Evolutionary conservation across 1,140 invertebrate genomes (phyloP).

Genomic region (Chironomus tepperi): DNA sequence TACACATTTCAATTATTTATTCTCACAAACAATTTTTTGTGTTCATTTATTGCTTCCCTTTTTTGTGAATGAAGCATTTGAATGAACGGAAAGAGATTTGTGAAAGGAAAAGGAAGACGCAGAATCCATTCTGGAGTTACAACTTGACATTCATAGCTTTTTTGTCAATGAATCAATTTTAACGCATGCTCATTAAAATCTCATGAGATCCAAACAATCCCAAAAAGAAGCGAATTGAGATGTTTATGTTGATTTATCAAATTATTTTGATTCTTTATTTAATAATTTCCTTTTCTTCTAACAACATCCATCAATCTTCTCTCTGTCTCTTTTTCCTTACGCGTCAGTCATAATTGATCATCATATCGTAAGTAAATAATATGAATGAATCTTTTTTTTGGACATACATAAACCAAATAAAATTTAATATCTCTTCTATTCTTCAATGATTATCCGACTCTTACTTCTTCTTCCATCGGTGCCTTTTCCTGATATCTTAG

Average conservation of each 20-base stretch:
- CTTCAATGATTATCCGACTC: neutral
- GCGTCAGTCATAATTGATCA: neutral
- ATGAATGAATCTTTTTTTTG: neutral
- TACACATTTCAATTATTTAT: neutral
- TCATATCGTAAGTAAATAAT: neutral
- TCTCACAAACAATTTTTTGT: too few relatives aligned
- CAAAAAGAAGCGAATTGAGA: neutral
- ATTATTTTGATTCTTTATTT: slow-evolving; percentile 2
- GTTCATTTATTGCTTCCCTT: neutral
- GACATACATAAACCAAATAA: neutral
- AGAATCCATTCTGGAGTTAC: neutral
- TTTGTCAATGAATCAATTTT: slow-evolving; percentile 11
- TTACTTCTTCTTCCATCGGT: neutral
- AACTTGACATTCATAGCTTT: neutral
- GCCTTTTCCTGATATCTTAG: too few relatives aligned
- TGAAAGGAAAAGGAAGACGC: neutral
- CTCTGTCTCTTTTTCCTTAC: neutral
- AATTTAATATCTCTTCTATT: neutral
- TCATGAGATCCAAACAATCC: neutral
- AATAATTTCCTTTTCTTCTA: neutral
- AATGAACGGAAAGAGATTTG: neutral
- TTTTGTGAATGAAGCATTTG: neutral
- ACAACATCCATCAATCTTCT: neutral
- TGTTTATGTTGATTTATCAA: slow-evolving; percentile 21
- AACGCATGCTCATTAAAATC: slow-evolving; percentile 20